Evolutionary conservation across 2,797 vertebrate species (phyloP), one percentile per base, ranked within the genome.

Genomic region (Alcedo atthis): DNA sequence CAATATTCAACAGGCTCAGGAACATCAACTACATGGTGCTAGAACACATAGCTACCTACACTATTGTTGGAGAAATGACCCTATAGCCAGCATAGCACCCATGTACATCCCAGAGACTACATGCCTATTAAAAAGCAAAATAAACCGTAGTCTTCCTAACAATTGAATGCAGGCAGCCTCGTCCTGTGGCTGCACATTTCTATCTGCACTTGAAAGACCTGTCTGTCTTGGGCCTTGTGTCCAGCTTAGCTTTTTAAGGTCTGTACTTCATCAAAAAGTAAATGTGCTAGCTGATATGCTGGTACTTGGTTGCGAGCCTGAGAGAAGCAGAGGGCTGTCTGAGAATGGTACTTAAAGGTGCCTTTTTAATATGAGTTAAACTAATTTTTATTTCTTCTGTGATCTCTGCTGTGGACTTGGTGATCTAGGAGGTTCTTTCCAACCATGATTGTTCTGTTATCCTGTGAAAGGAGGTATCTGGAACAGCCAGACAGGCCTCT

Each of bases 1-100:
- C 92, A 87, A 89, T 95, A 94, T 90, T 90, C 88, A 89, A 96
- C 94, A 94, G 71, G 76, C 69, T 95, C 68, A 93, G 76, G 43
- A 93, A 13, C 62, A 76, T 81, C 81, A 81, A 12, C 79, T 80
- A 92, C 94, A 87, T 76, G 4, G 22, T 73, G 40, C 55, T 71
- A 54, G 53, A 78, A n/a, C 28, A 51, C 73, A 32, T 7, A 67
- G 42, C 43, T 87, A 53, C 58, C 71, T 82, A 30, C 20, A 4
- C 20, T 22, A 2, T 3, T 37, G 51, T 66, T 85, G 88, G 37
- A 87, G 79, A 81, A 2, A 3, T 12, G n/a, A 75, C 59, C 66
- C 26, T 69, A 8, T 14, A 66, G 24, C 25, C 51, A n/a, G 22
- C 12, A 19, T 15, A 42, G 57, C 26, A 55, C 12, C 62, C 54